phyloP scores from a whole-genome alignment of 2,797 vertebrate genomes.

The Hypotaenidia okinawae region DNA sequence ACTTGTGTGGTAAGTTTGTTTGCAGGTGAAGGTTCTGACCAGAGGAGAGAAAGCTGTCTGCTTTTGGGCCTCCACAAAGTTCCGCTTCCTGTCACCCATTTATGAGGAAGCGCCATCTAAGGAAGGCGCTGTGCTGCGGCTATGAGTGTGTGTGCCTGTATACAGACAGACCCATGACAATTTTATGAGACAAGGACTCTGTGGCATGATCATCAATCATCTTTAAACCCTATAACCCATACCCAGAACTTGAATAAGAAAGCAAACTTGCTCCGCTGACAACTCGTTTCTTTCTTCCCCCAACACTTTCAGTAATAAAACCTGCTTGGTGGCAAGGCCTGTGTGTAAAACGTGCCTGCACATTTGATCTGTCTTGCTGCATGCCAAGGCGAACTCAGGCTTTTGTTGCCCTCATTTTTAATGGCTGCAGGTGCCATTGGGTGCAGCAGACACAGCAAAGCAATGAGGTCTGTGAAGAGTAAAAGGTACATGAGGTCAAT shows the following conservation, averaged over 20 bases:
- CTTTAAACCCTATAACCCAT: background rate
- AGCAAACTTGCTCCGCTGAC: background rate
- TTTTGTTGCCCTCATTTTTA: background rate
- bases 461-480: background rate
- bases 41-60: background rate
- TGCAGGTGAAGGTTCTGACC: background rate
- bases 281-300: background rate
- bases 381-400: background rate
- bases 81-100: background rate
- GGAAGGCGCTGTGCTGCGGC: background rate
- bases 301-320: background rate
- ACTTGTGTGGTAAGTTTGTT: background rate
- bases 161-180: fast-evolving
- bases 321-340: background rate
- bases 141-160: background rate
- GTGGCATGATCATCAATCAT: background rate
- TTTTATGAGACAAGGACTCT: fast-evolving
- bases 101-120: background rate
- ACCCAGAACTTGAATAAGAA: background rate
- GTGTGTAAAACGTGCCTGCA: background rate
- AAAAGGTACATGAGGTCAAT: background rate
- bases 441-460: background rate
- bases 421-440: background rate
- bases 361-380: background rate
- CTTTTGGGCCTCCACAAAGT: background rate